Base-by-base conservation (phyloP, 2,797 vertebrate species). In the Psittacula derbiana region DNA sequence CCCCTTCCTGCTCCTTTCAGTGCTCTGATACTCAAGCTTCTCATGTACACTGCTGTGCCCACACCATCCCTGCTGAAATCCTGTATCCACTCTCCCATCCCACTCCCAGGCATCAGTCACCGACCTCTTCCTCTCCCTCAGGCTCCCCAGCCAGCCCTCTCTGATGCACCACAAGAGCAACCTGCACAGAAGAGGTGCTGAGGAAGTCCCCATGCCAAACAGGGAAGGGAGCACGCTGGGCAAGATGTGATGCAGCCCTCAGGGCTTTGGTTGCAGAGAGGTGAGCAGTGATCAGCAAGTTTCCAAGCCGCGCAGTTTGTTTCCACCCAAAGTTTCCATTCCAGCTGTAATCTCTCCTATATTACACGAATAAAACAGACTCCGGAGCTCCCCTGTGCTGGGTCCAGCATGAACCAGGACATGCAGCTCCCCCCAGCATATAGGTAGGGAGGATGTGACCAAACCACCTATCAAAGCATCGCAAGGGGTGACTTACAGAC, bases 311-410 rank as follows among this genome's bases (percentile, higher is more conserved):
- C 0, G 2, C 4, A 7, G 30, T 60, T 76, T 73, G 33, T 38
- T 86, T 81, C 70, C 76, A 83, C 69, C 55, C 76, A 75, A 49
- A 93, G 76, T 86, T 87, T 91, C 81, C 75, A 62, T 49, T 61
- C 50, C 52, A 91, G 81, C 50, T 85, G 80, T 60, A 53, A 88
- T 46, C 46, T 70, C 67, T 89, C 47, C 60, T 49, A 72, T 17
- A 20, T 17, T 69, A 79, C 0, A 0, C 15, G n/a, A 84, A 76
- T n/a, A 57, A 44, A 81, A 40, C 12, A 20, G 28, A 64, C 47
- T 38, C 74, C 67, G 74, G 50, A 92, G 49, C 31, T 83, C 12
- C 40, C 16, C 47, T 4, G 19, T 1, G 10, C 36, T 55, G 20
- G 9, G 55, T 71, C 47, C 40, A 40, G 36, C 38, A 60, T 2